These are phyloP conservation scores for Octonoba sinensis DNA, from an alignment of 2,888 invertebrate genomes.

Conservation along the genomic window DNA sequence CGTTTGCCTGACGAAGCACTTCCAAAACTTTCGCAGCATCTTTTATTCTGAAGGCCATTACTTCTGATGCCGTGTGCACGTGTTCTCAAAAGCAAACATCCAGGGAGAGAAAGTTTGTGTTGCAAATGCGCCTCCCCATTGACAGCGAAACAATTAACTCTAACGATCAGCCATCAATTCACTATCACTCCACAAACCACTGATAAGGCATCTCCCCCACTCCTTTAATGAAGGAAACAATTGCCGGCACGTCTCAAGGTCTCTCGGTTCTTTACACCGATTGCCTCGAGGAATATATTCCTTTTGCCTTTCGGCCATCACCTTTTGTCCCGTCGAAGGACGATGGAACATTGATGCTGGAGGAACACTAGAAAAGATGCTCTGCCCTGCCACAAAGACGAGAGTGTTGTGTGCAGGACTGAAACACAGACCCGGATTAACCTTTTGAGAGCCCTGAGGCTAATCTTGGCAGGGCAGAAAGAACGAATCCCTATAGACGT, in stretches of 20 bases:
- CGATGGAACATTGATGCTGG: background rate
- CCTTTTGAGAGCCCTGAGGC: too few relatives aligned
- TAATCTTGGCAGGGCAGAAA: too few relatives aligned
- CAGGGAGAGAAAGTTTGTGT: conserved; percentile 40
- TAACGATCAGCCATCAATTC: conserved; percentile 58
- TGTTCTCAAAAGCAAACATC: conserved; percentile 48
- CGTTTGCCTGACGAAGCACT: conserved; percentile 23
- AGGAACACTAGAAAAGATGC: background rate
- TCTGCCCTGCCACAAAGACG: too few relatives aligned
- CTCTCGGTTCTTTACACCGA: conserved; percentile 54
- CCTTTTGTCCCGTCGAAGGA: conserved; percentile 55
- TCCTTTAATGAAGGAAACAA: conserved; percentile 59
- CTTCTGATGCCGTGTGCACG: conserved; percentile 37
- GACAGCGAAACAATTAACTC: conserved; percentile 55
- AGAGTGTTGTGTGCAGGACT: too few relatives aligned
- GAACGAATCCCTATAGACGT: too few relatives aligned
- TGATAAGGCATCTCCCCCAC: conserved; percentile 47
- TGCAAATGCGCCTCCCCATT: conserved; percentile 34
- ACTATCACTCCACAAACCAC: conserved; percentile 12
- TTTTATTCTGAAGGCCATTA: conserved; percentile 24
- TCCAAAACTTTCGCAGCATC: conserved; percentile 26
- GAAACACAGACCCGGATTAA: too few relatives aligned
- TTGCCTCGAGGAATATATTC: conserved; percentile 38
- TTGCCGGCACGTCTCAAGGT: conserved; percentile 62
- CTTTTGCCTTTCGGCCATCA: conserved; percentile 21